A percentile compares a stretch with the other conserved stretches of the same genome.
These are phyloP conservation scores for Eriocheir sinensis DNA, from an alignment of 1,140 invertebrate species.

Conservation along the genomic window DNA sequence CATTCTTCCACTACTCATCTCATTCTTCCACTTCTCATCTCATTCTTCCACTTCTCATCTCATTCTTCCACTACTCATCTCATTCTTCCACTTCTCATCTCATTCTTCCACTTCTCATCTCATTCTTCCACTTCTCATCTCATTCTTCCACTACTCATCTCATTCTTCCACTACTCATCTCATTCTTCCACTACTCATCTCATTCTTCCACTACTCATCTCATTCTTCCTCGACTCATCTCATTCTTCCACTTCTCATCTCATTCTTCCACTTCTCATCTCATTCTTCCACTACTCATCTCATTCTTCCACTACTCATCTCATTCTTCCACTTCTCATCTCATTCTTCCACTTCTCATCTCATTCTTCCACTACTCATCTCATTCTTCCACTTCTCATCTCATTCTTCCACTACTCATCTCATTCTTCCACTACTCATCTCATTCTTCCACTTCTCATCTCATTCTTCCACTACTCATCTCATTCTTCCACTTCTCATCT, in stretches of 20 bases:
- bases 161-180: not conserved
- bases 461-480: not conserved
- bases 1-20: no score
- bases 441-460: not conserved
- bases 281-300: not conserved
- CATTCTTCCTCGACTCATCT: not conserved
- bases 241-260: not conserved
- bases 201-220: not conserved
- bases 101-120: no score
- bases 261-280: not conserved
- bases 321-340: not conserved
- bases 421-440: no score
- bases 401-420: no score
- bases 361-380: not conserved
- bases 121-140: no score
- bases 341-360: not conserved
- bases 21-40: no score
- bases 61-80: no score
- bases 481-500: not conserved
- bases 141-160: not conserved
- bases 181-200: not conserved
- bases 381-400: no score
- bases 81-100: no score
- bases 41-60: no score
- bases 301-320: not conserved